Conservation (phyloP, 2,113 vertebrate species). For the Notarius quadriscutis region DNA sequence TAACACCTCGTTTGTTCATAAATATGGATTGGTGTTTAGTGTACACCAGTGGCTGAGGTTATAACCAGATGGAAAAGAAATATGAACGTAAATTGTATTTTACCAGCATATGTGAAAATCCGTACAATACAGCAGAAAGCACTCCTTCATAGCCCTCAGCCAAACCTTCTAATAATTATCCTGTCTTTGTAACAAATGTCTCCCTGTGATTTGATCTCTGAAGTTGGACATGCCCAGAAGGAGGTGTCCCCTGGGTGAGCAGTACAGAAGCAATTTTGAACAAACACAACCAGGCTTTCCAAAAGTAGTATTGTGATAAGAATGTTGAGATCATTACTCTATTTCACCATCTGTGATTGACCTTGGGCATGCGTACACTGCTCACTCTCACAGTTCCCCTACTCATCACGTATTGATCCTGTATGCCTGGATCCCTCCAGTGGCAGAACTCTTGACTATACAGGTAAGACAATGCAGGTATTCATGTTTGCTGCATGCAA, state of each 20-base stretch:
- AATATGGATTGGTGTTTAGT: slow-evolving; percentile 1
- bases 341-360: slow-evolving; percentile 12
- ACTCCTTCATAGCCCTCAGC: not conserved
- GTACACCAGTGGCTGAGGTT: slow-evolving; percentile 1
- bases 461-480: not conserved
- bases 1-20: slow-evolving; percentile 27
- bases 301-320: not conserved
- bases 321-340: not conserved
- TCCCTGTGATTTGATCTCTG: slow-evolving; percentile 8
- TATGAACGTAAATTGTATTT: not conserved
- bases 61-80: not conserved
- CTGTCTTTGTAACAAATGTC: not conserved
- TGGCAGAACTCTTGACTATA: not conserved
- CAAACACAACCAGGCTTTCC: not conserved
- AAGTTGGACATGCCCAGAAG: slow-evolving; percentile 8
- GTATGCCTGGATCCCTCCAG: not conserved
- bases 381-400: not conserved
- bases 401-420: not conserved
- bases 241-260: not conserved
- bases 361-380: not conserved
- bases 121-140: not conserved
- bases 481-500: not conserved
- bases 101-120: not conserved
- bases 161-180: slow-evolving; percentile 1
- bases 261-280: slow-evolving; percentile 14